A percentile compares a stretch with the other conserved stretches of the same genome.
Conservation (phyloP, 2,888 invertebrate genomes). For the Ecdyonurus torrentis region DNA sequence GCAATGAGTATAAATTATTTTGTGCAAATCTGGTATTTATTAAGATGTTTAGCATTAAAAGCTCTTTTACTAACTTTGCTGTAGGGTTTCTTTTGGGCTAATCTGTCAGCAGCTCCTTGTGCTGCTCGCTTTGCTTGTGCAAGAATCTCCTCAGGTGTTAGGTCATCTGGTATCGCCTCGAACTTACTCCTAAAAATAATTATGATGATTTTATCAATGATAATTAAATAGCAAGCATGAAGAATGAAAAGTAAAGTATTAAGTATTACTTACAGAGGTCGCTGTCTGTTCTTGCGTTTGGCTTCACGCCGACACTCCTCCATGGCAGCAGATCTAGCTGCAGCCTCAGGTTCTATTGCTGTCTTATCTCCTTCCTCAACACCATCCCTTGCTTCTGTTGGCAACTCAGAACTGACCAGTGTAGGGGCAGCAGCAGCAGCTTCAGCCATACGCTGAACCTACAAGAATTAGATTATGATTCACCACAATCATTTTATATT, state of each 20-base stretch:
- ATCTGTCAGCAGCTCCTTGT: conserved; percentile 44
- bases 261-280: conserved; percentile 12
- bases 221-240: not conserved
- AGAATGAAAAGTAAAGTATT: not conserved
- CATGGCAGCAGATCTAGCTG: conserved; percentile 27
- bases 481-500: too few species aligned
- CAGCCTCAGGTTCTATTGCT: conserved; percentile 27
- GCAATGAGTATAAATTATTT: too few species aligned
- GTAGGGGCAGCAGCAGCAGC: not conserved
- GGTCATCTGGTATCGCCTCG: conserved; percentile 59
- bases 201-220: not conserved
- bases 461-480: not conserved
- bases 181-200: conserved; percentile 32
- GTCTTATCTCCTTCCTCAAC: conserved; percentile 24
- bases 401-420: not conserved
- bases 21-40: too few species aligned
- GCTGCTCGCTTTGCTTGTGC: conserved; percentile 55
- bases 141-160: conserved; percentile 59
- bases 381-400: not conserved
- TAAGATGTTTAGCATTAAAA: not conserved
- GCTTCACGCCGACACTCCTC: conserved; percentile 7
- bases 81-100: conserved; percentile 34
- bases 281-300: conserved; percentile 6
- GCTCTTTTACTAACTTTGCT: conserved; percentile 20
- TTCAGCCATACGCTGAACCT: not conserved